Evolutionary conservation across 2,888 invertebrate species (phyloP).

Genomic region (Temnothorax rugatulus): DNA sequence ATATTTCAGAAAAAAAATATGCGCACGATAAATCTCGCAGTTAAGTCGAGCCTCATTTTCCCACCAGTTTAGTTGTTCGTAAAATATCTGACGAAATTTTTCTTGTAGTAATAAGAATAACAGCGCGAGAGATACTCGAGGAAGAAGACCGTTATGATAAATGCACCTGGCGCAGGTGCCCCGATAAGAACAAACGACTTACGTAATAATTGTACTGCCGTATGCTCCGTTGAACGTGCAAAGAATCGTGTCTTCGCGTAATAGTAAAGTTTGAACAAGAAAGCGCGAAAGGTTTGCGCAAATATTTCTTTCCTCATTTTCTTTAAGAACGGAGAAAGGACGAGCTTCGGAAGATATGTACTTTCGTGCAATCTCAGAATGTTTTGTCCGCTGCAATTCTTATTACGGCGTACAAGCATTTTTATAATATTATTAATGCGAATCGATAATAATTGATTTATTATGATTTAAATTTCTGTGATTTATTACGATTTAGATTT

Average conservation of each 20-base stretch:
- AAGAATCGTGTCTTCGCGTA: constrained; percentile 9
- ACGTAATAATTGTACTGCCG: constrained; percentile 28
- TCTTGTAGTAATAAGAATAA: constrained; percentile 29
- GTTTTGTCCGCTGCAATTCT: neutral
- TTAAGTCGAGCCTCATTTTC: constrained; percentile 16
- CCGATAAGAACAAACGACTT: constrained; percentile 30
- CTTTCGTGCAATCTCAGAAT: neutral
- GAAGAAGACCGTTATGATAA: neutral
- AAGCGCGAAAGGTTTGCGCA: constrained; percentile 4
- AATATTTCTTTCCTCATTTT: constrained; percentile 4
- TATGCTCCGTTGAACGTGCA: constrained; percentile 32
- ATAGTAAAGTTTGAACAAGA: neutral
- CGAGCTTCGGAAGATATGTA: neutral
- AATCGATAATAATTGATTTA: neutral
- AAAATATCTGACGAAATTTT: constrained; percentile 6
- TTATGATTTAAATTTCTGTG: neutral
- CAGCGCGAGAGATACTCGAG: constrained; percentile 26
- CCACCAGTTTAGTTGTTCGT: constrained; percentile 5
- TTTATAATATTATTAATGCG: neutral
- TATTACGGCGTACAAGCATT: neutral
- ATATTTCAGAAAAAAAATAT: neutral
- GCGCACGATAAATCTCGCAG: neutral
- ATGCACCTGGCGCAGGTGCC: constrained; percentile 29
- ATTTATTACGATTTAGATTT: constrained; percentile 7
- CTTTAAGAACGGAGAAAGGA: neutral